These are phyloP conservation scores for Drosophila obscura DNA, from an alignment of 1,140 invertebrate genomes.

Conservation along the genomic window DNA sequence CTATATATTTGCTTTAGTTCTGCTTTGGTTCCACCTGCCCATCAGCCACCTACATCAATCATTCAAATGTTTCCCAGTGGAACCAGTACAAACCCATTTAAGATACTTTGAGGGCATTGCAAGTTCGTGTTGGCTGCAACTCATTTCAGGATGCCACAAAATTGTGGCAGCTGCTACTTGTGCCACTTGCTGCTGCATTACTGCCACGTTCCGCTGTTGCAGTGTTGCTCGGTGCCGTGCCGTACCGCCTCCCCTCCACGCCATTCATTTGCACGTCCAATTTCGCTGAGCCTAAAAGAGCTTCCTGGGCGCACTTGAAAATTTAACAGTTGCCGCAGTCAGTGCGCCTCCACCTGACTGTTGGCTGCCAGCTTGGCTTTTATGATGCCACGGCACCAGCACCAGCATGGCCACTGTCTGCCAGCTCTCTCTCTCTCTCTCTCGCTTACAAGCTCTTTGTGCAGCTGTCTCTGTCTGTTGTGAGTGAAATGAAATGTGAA, in stretches of 20 bases:
- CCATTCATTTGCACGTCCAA: slow-evolving; percentile 78
- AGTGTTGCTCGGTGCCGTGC: neutral
- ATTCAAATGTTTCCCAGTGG: slow-evolving; percentile 1
- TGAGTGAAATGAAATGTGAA: slow-evolving; percentile 72
- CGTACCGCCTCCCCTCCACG: slow-evolving; percentile 24
- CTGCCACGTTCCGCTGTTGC: slow-evolving; percentile 37
- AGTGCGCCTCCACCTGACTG: slow-evolving; percentile 40
- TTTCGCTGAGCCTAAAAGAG: slow-evolving; percentile 74
- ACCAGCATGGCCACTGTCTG: slow-evolving; percentile 31
- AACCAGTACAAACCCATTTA: too few species aligned
- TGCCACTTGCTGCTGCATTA: slow-evolving; percentile 71
- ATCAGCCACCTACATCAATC: too few species aligned
- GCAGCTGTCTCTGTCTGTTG: slow-evolving; percentile 20
- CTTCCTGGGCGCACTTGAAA: slow-evolving; percentile 71
- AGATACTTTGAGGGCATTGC: slow-evolving; percentile 34
- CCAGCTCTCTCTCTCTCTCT: slow-evolving; percentile 11
- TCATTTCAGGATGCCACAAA: slow-evolving; percentile 34
- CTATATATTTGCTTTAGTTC: too few species aligned
- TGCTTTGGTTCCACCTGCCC: too few species aligned
- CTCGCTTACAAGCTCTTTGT: neutral
- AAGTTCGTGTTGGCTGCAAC: slow-evolving; percentile 14
- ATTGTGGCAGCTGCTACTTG: slow-evolving; percentile 78
- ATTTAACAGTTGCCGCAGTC: slow-evolving; percentile 69
- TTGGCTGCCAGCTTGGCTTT: slow-evolving; percentile 47
- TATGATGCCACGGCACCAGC: slow-evolving; percentile 46